Evolutionary conservation across 1,140 invertebrate species (phyloP), one percentile per base, ranked within the genome.

Genomic region (Aradophagus sp.): DNA sequence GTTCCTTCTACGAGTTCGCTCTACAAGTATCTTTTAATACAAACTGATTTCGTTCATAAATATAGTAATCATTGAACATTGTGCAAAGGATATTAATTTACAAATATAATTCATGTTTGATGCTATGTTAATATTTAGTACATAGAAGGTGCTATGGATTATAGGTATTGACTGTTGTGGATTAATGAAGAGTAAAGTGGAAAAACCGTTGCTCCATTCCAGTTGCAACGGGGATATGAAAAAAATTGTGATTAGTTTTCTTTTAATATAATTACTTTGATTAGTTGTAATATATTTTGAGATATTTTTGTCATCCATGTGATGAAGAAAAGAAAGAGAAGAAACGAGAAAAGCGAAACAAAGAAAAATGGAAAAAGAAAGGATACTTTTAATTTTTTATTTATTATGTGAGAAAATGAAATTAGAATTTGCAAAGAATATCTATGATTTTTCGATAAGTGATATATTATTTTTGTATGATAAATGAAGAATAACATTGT

Each of bases 381-480:
- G n/a, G n/a, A n/a, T n/a, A n/a, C n/a, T n/a, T 5, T 23, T 8
- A 48, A 29, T 16, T 38, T 58, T 58, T 31, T 67, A 53, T 68
- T 68, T 61, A 68, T 61, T 68, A 56, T 38, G 44, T 13, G 35
- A 32, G 16, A 35, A 61, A 61, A 26, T 26, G 16, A 48, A 59
- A 68, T 41, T 55, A 53, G 13, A 39, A 61, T 61, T 59, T 58
- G 34, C 55, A 68, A 52, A 42, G 15, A 1, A 68, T 68, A 58
- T 48, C 38, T 55, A 53, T 59, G 48, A 52, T 53, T 67, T 68
- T 55, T 39, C 11, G n/a, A 67, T 59, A 59, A 68, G 65, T 59
- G 41, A 68, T 67, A 59, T 27, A 58, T 68, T 68, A 68, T 68
- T 68, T 68, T 68, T 68, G 55, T 68, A 68, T 68, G 41, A 59